Conservation (phyloP, 2,888 invertebrate genomes). For the Phengaris arion region DNA sequence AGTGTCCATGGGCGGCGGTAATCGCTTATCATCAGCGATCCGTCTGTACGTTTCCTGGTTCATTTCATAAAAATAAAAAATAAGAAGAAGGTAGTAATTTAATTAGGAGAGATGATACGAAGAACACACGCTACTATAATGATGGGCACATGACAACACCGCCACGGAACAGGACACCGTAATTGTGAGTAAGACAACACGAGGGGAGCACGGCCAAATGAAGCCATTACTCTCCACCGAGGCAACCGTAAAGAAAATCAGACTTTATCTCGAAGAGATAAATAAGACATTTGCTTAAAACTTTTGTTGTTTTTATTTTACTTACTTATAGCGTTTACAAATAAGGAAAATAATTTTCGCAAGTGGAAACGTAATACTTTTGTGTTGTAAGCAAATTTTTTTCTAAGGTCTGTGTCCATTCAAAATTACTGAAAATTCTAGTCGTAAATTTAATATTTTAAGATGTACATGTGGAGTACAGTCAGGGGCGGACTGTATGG, state of each 20-base stretch:
- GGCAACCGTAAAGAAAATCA: conserved; percentile 21
- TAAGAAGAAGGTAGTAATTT: neutral
- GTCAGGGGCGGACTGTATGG: too few species aligned
- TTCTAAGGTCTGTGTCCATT: too few species aligned
- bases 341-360: neutral
- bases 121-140: conserved; percentile 36
- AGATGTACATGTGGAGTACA: too few species aligned
- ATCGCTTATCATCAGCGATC: too few species aligned
- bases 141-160: conserved; percentile 37
- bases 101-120: conserved; percentile 17
- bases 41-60: too few species aligned
- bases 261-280: neutral
- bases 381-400: too few species aligned
- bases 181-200: conserved; percentile 49
- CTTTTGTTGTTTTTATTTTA: neutral
- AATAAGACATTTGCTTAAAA: neutral
- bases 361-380: neutral
- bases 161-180: conserved; percentile 53
- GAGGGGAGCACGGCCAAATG: conserved; percentile 53
- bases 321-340: neutral
- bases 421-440: too few species aligned
- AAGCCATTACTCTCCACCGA: conserved; percentile 52
- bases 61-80: too few species aligned
- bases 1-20: too few species aligned
- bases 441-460: too few species aligned